A percentile compares a stretch with the other conserved stretches of the same genome.
Conservation (phyloP, 2,888 invertebrate species). For the Noctuana brunneofusca region DNA sequence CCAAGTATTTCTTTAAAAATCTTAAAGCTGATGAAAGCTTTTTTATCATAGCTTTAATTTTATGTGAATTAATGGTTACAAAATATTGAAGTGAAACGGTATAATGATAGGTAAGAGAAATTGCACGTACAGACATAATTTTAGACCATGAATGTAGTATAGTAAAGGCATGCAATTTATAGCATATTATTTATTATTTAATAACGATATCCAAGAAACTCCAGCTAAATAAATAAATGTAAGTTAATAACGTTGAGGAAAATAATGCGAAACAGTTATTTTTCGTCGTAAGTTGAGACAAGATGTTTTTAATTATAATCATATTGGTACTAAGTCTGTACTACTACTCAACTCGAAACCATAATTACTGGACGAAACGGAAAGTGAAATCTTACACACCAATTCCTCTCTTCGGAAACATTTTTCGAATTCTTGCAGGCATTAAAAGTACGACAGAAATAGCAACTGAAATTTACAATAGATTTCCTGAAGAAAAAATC, state of each 20-base stretch:
- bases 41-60: too few relatives aligned
- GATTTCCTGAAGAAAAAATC: slow-evolving; percentile 61
- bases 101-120: background rate
- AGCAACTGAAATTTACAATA: slow-evolving; percentile 53
- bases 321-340: slow-evolving; percentile 46
- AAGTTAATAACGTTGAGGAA: background rate
- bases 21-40: too few relatives aligned
- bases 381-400: slow-evolving; percentile 60
- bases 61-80: too few relatives aligned
- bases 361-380: slow-evolving; percentile 59
- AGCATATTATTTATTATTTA: background rate
- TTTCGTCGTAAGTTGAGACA: background rate
- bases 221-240: slow-evolving; percentile 1
- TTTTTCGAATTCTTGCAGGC: slow-evolving; percentile 50
- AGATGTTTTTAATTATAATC: slow-evolving; percentile 7
- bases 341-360: slow-evolving; percentile 53
- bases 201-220: background rate
- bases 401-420: slow-evolving; percentile 58
- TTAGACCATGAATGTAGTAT: background rate
- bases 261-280: background rate
- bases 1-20: too few relatives aligned
- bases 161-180: background rate
- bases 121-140: background rate
- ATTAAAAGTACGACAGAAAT: slow-evolving; percentile 50
- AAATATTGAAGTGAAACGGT: too few relatives aligned